Base-by-base conservation (phyloP, 1,140 invertebrate genomes). In the Papilio xuthus region DNA sequence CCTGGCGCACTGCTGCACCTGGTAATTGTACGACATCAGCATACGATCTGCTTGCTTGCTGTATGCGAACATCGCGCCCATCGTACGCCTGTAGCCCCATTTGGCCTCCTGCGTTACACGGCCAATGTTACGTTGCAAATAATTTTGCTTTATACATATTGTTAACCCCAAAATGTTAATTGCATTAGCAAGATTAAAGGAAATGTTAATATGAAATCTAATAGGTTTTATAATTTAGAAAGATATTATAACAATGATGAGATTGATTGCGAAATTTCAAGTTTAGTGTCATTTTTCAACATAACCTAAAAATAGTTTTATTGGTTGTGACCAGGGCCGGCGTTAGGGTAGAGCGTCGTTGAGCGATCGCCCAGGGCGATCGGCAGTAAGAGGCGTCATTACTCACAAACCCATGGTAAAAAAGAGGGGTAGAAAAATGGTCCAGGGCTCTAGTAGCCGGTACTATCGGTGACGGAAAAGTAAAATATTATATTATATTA, bases 21-120 rank as follows among this genome's bases (percentile, higher is more conserved):
- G 92, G 81, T 89, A 92, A 92, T 92, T 94, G 90, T 93, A 92
- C 84, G 92, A 93, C 89, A 93, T 93, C 90, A 94, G 92, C 92
- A 94, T 93, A 78, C 91, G 91, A 88, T 93, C 91, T 79, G 90
- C 90, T 82, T 92, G 91, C 88, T 90, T 91, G 91, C 87, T 92
- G 91, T 92, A 92, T 84, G 92, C 92, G 89, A 94, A 93, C 92
- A 94, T 92, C 82, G 91, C 92, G 85, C 92, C 92, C 92, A 94
- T 94, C 84, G 92, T 94, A 79, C 91, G 90, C 83, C 91, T 88
- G 91, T 93, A 94, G 90, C 92, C 92, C 91, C 91, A 93, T 91
- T 93, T 93, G 85, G 89, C 92, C 88, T 94, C 92, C 92, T 94
- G 91, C 80, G 86, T 90, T 89, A 88, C 77, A 90, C 74, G 84